A percentile compares a stretch with the other conserved stretches of the same genome.
Evolutionary conservation across 2,888 invertebrate species (phyloP).

Genomic region (Amblyjoppa fuscipennis): DNA sequence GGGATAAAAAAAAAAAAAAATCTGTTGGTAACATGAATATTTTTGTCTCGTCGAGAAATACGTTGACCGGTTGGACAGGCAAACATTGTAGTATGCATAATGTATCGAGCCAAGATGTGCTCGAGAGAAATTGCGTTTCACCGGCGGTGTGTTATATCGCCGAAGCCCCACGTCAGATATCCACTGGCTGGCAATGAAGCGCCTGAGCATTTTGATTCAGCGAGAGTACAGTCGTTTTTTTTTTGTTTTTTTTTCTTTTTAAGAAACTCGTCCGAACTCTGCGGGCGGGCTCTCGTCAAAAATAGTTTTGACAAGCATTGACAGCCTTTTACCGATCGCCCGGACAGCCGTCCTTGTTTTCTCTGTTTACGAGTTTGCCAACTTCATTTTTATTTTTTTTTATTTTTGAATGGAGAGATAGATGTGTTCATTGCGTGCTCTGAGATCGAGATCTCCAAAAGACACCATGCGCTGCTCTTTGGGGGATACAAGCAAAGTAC

Average conservation of each 20-base stretch:
- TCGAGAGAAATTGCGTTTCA: conserved; percentile 1
- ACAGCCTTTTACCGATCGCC: conserved; percentile 74
- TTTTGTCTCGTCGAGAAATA: conserved; percentile 12
- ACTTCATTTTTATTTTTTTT: neutral
- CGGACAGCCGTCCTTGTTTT: conserved; percentile 53
- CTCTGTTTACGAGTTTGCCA: conserved; percentile 12
- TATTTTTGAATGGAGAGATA: no score
- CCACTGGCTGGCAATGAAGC: conserved; percentile 11
- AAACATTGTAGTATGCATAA: conserved; percentile 1
- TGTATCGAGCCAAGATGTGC: conserved; percentile 8
- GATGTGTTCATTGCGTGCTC: no score
- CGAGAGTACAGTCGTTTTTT: neutral
- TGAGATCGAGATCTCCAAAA: no score
- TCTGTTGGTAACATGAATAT: neutral
- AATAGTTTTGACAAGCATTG: conserved; percentile 76
- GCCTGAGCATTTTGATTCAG: conserved; percentile 1
- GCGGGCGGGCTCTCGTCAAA: conserved; percentile 55
- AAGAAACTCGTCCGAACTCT: conserved; percentile 35
- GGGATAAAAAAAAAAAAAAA: neutral
- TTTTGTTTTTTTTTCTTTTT: conserved; percentile 23
- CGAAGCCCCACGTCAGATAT: neutral
- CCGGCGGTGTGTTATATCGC: conserved; percentile 9
- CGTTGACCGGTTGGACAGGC: neutral
- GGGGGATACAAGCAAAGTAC: no score
- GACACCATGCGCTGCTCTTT: no score